phyloP scores from a whole-genome alignment of 2,888 invertebrate genomes.

The Merodon equestris region DNA sequence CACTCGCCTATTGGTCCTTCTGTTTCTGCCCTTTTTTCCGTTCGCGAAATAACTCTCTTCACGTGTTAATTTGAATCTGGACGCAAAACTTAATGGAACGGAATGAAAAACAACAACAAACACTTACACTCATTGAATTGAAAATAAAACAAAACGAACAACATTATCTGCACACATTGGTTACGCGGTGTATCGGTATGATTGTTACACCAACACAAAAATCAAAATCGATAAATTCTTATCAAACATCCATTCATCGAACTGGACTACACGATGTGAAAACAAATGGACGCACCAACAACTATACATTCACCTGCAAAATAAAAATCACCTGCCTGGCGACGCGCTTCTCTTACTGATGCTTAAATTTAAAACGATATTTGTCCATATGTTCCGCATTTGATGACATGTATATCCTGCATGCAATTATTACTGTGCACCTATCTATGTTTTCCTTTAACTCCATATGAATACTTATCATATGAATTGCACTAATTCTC shows the following conservation, averaged over 20 bases:
- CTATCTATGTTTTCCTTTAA: slow-evolving; percentile 6
- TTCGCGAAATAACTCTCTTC: slow-evolving; percentile 15
- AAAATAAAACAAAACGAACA: slow-evolving; percentile 6
- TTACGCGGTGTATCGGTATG: slow-evolving; percentile 1
- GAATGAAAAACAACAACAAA: slow-evolving; percentile 46
- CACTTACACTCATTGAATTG: slow-evolving; percentile 25
- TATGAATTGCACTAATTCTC: slow-evolving; percentile 28
- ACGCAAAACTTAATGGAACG: slow-evolving; percentile 53
- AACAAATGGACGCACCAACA: slow-evolving; percentile 26
- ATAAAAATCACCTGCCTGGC: slow-evolving; percentile 37
- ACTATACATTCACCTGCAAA: slow-evolving; percentile 27
- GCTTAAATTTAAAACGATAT: slow-evolving; percentile 46
- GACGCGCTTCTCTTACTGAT: slow-evolving; percentile 40
- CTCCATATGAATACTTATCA: not conserved
- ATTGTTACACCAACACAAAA: slow-evolving; percentile 40
- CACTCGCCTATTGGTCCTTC: slow-evolving; percentile 1
- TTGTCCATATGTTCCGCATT: slow-evolving; percentile 32
- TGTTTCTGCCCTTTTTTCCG: slow-evolving; percentile 8
- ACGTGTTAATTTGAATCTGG: slow-evolving; percentile 48
- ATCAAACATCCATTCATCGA: slow-evolving; percentile 44
- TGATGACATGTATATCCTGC: slow-evolving; percentile 44
- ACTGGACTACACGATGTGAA: slow-evolving; percentile 24
- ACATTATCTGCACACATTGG: no score
- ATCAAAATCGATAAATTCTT: slow-evolving; percentile 44
- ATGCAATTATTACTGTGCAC: slow-evolving; percentile 51